Percentiles rank a stretch among this genome's conserved stretches.
Conservation (phyloP, 2,113 vertebrate genomes). For the Vulpes ferrilata region DNA sequence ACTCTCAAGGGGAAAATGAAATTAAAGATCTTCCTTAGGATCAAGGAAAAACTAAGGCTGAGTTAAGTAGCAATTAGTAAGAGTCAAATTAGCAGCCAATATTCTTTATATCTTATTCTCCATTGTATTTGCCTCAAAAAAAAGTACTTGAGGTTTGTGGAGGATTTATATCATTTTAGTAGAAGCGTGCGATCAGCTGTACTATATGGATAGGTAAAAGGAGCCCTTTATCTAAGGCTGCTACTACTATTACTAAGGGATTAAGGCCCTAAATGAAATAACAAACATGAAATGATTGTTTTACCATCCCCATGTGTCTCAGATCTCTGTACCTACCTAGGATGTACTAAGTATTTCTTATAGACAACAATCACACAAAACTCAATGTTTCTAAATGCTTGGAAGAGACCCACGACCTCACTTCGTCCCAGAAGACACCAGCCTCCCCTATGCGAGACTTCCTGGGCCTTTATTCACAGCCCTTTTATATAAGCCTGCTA, state of each 20-base stretch:
- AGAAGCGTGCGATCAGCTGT: background rate
- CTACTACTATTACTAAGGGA: background rate
- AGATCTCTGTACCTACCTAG: background rate
- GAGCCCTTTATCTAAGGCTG: background rate
- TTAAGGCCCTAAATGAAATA: background rate
- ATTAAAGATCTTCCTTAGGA: slow-evolving; percentile 37
- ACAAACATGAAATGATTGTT: background rate
- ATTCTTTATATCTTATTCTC: background rate
- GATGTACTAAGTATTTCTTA: background rate
- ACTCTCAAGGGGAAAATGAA: slow-evolving; percentile 14
- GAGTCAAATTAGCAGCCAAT: background rate
- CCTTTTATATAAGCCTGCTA: background rate
- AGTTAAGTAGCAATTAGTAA: background rate
- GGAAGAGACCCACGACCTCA: background rate
- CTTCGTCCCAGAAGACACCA: background rate
- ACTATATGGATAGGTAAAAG: background rate
- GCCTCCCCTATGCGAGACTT: background rate
- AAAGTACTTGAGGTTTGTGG: background rate
- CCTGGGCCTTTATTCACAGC: background rate
- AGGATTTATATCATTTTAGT: background rate
- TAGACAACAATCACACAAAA: background rate
- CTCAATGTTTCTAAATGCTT: background rate
- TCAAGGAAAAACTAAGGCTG: slow-evolving; percentile 24
- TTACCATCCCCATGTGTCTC: background rate
- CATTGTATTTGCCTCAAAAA: background rate